Evolutionary conservation across 2,113 vertebrate species (phyloP), one percentile per base, ranked within the genome.

Genomic region (Gallinago media): DNA sequence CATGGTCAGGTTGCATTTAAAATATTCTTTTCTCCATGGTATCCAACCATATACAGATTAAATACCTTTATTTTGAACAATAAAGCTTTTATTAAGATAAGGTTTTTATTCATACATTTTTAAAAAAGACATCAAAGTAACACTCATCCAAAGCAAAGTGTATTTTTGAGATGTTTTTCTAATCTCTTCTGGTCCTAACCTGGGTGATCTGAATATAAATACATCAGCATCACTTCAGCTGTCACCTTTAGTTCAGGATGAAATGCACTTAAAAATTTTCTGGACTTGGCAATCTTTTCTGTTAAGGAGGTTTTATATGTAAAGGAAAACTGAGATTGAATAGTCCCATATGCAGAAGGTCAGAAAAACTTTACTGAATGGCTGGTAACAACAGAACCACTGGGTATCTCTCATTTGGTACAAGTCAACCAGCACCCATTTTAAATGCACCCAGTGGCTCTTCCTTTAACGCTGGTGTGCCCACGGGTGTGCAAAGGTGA

Each of bases 381-480:
- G 23, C 25, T 73, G 47, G 14, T 68, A 55, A 2, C 40, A 40
- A 1, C 23, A 74, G 59, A 47, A 49, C 14, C 9, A 0, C 21
- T 23, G 36, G 31, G 9, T 23, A 8, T 36, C 2, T 17, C 17
- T 11, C 0, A 3, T 12, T 6, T 42, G 32, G 1, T 32, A 26
- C 17, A 13, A 12, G n/a, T 7, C 14, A 44, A 3, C 4, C 31
- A 52, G 8, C 10, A 12, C 20, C 20, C 11, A 8, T 23, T 65
- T 25, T 3, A 11, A 42, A 29, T 8, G 15, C 13, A 42, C 16
- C 12, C 31, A 54, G 56, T 9, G 71, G 6, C 38, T 27, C 9
- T 10, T 63, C 27, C 55, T 26, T 6, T 10, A 19, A 4, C 4
- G 1, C 15, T 12, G 25, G 2, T 1, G 2, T 40, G 49, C 23